Evolutionary conservation across 2,797 vertebrate genomes (phyloP).

Genomic region (Silurus aristotelis): DNA sequence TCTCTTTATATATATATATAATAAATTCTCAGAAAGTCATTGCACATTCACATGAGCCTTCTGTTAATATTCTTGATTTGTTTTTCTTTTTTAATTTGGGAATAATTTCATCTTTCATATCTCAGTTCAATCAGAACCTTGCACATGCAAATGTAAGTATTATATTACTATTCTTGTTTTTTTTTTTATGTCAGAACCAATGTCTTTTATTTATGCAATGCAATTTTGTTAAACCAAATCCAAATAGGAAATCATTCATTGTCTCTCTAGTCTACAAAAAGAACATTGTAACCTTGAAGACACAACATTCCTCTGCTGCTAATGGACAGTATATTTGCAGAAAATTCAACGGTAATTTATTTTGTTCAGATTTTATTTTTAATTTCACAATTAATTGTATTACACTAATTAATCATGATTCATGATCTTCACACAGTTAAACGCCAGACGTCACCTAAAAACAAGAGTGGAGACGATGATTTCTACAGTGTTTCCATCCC

Average conservation of each 20-base stretch:
- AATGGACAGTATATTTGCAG: background rate
- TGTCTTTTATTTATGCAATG: background rate
- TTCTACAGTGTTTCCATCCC: background rate
- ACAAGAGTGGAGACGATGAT: fast-evolving
- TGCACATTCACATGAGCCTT: no score
- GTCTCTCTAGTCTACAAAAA: background rate
- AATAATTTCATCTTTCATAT: no score
- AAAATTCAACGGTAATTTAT: background rate
- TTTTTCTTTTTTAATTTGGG: no score
- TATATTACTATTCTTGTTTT: background rate
- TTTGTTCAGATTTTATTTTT: background rate
- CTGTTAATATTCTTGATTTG: no score
- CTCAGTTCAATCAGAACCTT: background rate
- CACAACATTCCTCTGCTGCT: no score
- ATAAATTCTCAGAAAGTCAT: background rate
- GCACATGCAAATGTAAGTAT: conserved; percentile 18
- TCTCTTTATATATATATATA: background rate
- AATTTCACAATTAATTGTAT: background rate
- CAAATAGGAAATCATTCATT: background rate
- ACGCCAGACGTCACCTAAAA: no score
- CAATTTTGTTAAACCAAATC: background rate
- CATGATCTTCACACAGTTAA: background rate
- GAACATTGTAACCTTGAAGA: background rate
- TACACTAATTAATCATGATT: background rate
- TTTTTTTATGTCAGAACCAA: background rate